Evolutionary conservation across 2,113 vertebrate genomes (phyloP).

Genomic region (Ptyas mucosa): DNA sequence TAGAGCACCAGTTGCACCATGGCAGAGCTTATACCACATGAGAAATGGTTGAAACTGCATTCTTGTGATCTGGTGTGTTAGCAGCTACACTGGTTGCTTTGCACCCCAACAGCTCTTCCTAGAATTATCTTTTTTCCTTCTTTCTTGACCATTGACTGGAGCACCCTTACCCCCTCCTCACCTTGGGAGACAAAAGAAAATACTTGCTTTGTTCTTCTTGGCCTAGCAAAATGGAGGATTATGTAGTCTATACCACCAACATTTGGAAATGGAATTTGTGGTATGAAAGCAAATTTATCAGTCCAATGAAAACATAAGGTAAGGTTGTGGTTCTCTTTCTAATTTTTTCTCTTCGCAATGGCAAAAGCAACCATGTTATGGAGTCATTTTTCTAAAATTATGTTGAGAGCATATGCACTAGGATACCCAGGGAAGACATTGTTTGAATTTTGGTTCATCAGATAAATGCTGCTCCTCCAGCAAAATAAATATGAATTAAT

Average conservation of each 20-base stretch:
- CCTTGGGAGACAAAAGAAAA: not conserved
- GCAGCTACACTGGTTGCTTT: not conserved
- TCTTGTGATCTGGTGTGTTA: not conserved
- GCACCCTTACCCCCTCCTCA: not conserved
- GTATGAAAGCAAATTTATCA: not conserved
- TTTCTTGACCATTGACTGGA: not conserved
- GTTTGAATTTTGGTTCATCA: not conserved
- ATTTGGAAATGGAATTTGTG: not conserved
- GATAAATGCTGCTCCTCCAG: too few species aligned
- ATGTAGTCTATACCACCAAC: not conserved
- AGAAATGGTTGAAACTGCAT: not conserved
- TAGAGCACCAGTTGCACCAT: not conserved
- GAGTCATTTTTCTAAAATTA: not conserved
- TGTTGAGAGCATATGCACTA: not conserved
- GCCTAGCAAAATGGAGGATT: not conserved
- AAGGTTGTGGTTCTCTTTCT: not conserved
- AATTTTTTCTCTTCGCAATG: not conserved
- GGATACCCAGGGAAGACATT: not conserved
- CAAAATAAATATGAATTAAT: not conserved
- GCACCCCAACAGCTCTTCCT: not conserved
- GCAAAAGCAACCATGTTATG: not conserved
- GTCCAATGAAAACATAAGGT: not conserved
- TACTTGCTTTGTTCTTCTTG: not conserved
- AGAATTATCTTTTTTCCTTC: not conserved
- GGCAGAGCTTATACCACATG: not conserved